These are phyloP conservation scores for Anoncus sp. DNA, from an alignment of 2,888 invertebrate species.

Conservation along the genomic window DNA sequence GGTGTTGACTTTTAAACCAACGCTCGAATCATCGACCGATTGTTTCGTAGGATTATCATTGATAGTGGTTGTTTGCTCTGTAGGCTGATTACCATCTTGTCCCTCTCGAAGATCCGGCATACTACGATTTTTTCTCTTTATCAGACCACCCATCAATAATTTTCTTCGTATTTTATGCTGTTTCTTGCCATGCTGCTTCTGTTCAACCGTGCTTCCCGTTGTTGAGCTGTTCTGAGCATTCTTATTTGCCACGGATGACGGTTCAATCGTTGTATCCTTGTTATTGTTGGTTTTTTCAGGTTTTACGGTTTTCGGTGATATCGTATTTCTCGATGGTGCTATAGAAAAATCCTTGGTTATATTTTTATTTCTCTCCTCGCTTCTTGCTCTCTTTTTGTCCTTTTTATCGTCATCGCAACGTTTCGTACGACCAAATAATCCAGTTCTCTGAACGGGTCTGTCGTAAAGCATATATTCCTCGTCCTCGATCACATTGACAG, in stretches of 20 bases:
- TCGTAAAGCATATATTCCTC: conserved; percentile 88
- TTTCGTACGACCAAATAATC: conserved; percentile 88
- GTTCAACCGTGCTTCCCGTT: conserved; percentile 83
- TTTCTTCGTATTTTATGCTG: conserved; percentile 96
- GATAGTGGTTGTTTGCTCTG: conserved; percentile 80
- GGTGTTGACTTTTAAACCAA: conserved; percentile 87
- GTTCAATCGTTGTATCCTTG: conserved; percentile 85
- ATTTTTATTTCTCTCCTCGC: conserved; percentile 92
- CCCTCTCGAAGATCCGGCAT: conserved; percentile 96
- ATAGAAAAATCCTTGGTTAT: conserved; percentile 89
- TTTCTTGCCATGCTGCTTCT: conserved; percentile 91
- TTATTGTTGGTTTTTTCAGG: conserved; percentile 65
- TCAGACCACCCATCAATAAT: conserved; percentile 94
- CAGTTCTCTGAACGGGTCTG: conserved; percentile 88
- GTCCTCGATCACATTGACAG: conserved; percentile 89
- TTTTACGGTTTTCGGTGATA: conserved; percentile 81
- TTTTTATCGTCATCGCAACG: conserved; percentile 89
- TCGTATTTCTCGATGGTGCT: conserved; percentile 84
- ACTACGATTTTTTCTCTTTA: conserved; percentile 94
- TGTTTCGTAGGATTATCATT: conserved; percentile 78
- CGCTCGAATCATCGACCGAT: conserved; percentile 90
- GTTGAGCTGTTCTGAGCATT: conserved; percentile 78
- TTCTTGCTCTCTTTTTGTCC: conserved; percentile 90
- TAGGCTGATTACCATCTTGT: conserved; percentile 84
- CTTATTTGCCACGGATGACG: conserved; percentile 85